Base-by-base conservation (phyloP, 2,113 vertebrate genomes). In the Eurystomus gularis region DNA sequence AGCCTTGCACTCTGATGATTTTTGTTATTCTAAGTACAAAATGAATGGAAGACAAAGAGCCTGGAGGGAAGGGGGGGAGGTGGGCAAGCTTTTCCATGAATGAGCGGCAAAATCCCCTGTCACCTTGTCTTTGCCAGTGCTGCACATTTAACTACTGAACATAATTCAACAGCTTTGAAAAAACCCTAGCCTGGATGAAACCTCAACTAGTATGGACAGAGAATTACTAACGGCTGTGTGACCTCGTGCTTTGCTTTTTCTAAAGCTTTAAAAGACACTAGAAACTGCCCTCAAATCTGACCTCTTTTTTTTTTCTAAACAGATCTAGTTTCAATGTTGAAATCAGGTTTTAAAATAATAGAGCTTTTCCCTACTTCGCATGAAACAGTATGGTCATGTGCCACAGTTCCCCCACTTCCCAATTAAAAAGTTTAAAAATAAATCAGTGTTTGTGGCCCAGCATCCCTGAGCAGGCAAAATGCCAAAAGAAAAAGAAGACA, bases 161-260 rank as follows among this genome's bases (percentile, higher is more conserved):
- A 93, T 94, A 96, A 82, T 93, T 91, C 86, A 93, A 40, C 58
- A 95, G 75, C 77, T 79, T 66, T 3, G 23, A 95, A 85, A 97
- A 93, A 81, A 28, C 12, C 37, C 49, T 81, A 70, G 83, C 40
- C 46, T 94, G 55, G 60, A 78, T 35, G 28, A 95, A 93, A 91
- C 29, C 55, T 76, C 72, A 93, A 97, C 91, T 92, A 86, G 78
- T 88, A 77, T 17, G 57, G 84, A 79, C 60, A 88, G n/a, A 51
- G 42, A 72, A 17, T 64, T 77, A 82, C 64, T 57, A 78, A 93
- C 90, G 71, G 31, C 44, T 95, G 37, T n/a, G 52, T 65, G 48
- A 77, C 42, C 44, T 28, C 6, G 37, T 81, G 51, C 71, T 94
- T 94, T 90, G 40, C 4, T 87, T 84, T 83, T 96, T 69, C 72